Conservation (phyloP, 2,888 invertebrate genomes). For the Tigriopus californicus region DNA sequence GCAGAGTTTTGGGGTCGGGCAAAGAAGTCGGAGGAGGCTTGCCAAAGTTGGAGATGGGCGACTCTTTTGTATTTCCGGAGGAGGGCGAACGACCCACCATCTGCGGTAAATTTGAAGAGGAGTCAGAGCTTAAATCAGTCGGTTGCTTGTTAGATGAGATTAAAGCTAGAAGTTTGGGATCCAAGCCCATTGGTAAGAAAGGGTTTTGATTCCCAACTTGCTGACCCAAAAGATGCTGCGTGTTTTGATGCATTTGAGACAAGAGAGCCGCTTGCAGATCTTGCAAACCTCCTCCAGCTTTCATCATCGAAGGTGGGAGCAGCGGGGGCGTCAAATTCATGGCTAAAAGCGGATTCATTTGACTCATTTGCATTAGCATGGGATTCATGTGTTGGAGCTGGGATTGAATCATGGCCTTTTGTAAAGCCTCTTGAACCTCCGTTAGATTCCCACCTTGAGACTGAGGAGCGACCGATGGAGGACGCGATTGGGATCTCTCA, state of each 20-base stretch:
- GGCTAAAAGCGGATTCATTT: constrained; percentile 55
- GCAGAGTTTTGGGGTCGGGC: background rate
- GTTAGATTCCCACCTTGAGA: constrained; percentile 15
- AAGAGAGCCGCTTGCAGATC: background rate
- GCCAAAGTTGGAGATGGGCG: background rate
- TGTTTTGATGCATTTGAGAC: background rate
- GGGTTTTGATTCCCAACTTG: background rate
- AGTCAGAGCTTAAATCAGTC: constrained; percentile 34
- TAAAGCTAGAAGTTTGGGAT: constrained; percentile 8
- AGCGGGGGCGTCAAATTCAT: constrained; percentile 88
- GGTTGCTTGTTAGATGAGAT: constrained; percentile 29
- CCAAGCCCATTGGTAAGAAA: background rate
- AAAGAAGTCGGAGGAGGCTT: background rate
- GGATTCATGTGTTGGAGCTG: constrained; percentile 74
- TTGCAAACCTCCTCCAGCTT: background rate
- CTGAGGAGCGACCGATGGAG: constrained; percentile 11
- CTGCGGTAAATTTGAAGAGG: background rate
- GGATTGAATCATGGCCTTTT: constrained; percentile 60
- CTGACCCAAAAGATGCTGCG: too few relatives aligned
- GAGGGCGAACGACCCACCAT: background rate
- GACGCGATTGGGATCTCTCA: background rate
- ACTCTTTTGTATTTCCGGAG: background rate
- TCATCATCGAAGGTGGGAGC: constrained; percentile 33
- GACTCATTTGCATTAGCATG: constrained; percentile 64
- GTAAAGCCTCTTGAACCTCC: constrained; percentile 23